Percentiles rank a stretch among this genome's conserved stretches.
These are phyloP conservation scores for Cylloceria caligata DNA, from an alignment of 2,888 invertebrate genomes.

Conservation along the genomic window DNA sequence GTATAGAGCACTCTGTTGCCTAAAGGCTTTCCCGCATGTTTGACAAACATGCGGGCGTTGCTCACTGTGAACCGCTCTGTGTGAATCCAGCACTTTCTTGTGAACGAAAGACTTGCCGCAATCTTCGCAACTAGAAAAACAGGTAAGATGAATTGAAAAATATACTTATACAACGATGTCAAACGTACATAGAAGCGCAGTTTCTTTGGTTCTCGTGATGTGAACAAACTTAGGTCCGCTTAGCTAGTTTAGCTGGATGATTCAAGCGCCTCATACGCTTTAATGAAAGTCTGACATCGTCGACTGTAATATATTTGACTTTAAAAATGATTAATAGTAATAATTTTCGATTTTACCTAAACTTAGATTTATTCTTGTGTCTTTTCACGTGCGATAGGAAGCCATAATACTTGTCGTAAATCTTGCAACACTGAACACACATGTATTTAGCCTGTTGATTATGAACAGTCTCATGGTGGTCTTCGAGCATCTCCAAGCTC, in stretches of 20 bases:
- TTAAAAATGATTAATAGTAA: no score
- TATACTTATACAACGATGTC: no score
- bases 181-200: no score
- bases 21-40: constrained; percentile 86
- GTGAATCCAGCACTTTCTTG: constrained; percentile 85
- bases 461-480: constrained; percentile 88
- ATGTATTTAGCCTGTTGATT: constrained; percentile 88
- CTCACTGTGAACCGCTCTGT: constrained; percentile 85
- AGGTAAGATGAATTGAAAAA: no score
- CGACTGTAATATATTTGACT: no score
- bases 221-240: no score
- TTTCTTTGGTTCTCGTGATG: no score
- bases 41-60: constrained; percentile 85
- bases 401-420: constrained; percentile 87
- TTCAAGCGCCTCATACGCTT: no score
- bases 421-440: constrained; percentile 89
- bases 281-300: no score
- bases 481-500: constrained; percentile 85
- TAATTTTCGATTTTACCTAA: constrained; percentile 84
- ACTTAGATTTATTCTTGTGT: constrained; percentile 88
- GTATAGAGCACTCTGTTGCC: constrained; percentile 86
- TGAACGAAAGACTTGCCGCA: constrained; percentile 87
- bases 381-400: constrained; percentile 88
- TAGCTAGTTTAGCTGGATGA: no score
- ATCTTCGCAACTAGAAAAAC: constrained; percentile 84